These are phyloP conservation scores for Phasia obesa DNA, from an alignment of 2,888 invertebrate genomes.

Conservation along the genomic window DNA sequence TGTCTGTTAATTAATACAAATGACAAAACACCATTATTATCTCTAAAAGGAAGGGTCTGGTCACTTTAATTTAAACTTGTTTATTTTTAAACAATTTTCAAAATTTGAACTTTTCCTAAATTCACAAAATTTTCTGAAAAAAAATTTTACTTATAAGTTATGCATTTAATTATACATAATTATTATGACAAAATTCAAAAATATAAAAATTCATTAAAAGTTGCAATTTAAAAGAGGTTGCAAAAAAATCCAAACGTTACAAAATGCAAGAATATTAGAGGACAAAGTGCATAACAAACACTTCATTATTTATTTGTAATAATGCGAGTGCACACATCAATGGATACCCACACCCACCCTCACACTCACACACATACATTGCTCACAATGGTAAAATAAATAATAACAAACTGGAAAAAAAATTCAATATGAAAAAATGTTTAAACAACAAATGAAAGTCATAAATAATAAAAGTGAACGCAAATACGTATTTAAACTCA, in stretches of 20 bases:
- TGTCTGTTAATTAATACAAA: too few relatives aligned
- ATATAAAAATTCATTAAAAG: not conserved
- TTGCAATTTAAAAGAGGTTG: not conserved
- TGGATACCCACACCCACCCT: not conserved
- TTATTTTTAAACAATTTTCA: too few relatives aligned
- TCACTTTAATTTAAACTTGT: too few relatives aligned
- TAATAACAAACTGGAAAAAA: conserved; percentile 8
- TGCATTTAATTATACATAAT: not conserved
- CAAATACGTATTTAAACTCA: not conserved
- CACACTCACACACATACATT: not conserved
- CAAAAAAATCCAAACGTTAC: not conserved
- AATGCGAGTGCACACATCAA: not conserved
- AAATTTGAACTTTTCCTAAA: too few relatives aligned
- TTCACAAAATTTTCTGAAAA: too few relatives aligned
- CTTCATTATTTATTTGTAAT: not conserved
- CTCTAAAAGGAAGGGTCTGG: too few relatives aligned
- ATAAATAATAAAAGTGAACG: not conserved
- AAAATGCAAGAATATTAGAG: conserved; percentile 20
- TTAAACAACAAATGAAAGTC: conserved; percentile 1
- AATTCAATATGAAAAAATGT: not conserved
- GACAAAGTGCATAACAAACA: conserved; percentile 44
- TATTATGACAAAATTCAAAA: not conserved
- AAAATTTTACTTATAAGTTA: too few relatives aligned
- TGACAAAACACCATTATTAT: too few relatives aligned
- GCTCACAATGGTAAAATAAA: conserved; percentile 5